Percentiles rank a stretch among this genome's conserved stretches.
phyloP scores from a whole-genome alignment of 1,140 invertebrate species.

The Diuraphis noxia region DNA sequence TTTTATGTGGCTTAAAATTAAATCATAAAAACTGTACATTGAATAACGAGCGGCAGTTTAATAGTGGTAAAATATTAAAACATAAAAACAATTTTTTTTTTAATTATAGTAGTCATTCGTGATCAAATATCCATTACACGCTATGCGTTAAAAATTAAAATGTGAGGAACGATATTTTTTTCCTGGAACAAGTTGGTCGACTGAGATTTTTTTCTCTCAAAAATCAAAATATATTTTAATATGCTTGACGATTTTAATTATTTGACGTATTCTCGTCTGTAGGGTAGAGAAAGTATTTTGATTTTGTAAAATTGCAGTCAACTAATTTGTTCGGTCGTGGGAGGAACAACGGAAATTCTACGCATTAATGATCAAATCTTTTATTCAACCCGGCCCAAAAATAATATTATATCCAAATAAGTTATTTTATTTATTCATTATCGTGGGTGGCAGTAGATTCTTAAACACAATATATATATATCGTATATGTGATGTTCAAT shows the following conservation, averaged over 20 bases:
- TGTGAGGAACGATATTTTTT: not conserved
- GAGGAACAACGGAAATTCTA: not conserved
- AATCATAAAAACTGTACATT: not conserved
- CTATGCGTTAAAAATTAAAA: not conserved
- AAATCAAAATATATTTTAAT: not conserved
- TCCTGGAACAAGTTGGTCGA: not conserved
- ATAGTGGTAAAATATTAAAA: not conserved
- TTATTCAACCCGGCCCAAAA: not conserved
- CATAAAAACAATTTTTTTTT: not conserved
- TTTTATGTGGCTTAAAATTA: not conserved
- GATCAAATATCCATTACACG: not conserved
- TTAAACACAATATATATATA: too few relatives aligned
- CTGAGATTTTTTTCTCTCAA: not conserved
- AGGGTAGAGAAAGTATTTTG: not conserved
- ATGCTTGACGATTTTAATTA: not conserved
- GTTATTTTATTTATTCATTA: not conserved
- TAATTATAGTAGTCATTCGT: not conserved
- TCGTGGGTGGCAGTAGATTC: not conserved
- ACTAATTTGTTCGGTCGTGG: not conserved
- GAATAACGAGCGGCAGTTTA: not conserved
- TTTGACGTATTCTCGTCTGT: not conserved
- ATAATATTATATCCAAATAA: not conserved
- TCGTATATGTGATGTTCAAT: not conserved
- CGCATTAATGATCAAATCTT: not conserved
- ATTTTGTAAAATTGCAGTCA: not conserved